These are phyloP conservation scores for Turdus rufiventris DNA, from an alignment of 2,113 vertebrate species.

Conservation along the genomic window DNA sequence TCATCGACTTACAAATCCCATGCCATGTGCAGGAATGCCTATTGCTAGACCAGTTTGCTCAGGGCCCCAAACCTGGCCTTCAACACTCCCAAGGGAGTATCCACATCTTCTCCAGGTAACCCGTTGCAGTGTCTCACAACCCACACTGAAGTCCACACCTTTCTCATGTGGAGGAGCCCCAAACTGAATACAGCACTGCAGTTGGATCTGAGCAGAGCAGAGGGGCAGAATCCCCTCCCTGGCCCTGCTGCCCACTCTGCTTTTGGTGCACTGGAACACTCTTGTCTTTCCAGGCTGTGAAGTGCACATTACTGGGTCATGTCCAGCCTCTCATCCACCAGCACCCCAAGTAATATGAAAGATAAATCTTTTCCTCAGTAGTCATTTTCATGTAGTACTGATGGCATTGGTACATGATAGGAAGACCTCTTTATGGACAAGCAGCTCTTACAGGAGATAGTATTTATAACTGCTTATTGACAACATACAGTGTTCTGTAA, in stretches of 20 bases:
- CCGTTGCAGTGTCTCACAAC: not conserved
- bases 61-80: not conserved
- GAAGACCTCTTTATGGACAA: constrained; percentile 28
- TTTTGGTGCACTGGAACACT: accelerated
- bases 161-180: not conserved
- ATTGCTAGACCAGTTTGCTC: not conserved
- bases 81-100: not conserved
- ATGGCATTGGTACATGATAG: not conserved
- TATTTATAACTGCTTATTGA: constrained; percentile 66
- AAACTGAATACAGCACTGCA: not conserved
- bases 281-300: not conserved
- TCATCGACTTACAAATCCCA: not conserved
- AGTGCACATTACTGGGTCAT: not conserved
- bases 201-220: not conserved
- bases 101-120: too few relatives aligned
- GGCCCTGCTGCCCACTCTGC: too few relatives aligned
- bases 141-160: not conserved
- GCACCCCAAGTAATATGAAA: not conserved
- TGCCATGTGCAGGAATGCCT: too few relatives aligned
- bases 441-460: constrained; percentile 44
- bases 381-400: constrained; percentile 11
- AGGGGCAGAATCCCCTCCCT: not conserved
- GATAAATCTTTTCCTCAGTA: constrained; percentile 20
- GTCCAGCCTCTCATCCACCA: not conserved
- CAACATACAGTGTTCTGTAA: constrained; percentile 40